Conservation (phyloP, 2,888 invertebrate genomes). For the Holacanthella duospinosa region DNA sequence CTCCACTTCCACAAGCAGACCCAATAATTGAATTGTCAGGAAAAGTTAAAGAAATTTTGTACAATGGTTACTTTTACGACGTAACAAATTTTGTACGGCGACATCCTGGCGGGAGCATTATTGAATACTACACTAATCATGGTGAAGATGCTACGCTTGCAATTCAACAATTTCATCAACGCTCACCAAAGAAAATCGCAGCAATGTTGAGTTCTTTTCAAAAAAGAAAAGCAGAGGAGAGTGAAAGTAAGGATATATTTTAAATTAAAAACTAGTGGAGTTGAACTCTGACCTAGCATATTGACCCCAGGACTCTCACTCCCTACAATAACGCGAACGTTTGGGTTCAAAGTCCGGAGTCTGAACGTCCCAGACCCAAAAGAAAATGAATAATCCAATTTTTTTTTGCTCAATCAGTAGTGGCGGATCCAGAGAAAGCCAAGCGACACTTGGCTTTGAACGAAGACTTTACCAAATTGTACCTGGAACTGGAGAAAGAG, state of each 20-base stretch:
- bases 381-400: neutral
- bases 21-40: neutral
- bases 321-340: too few species aligned
- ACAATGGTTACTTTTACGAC: slow-evolving; percentile 31
- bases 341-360: too few species aligned
- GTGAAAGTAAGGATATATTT: slow-evolving; percentile 17
- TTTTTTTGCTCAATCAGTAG: neutral
- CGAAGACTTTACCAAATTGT: slow-evolving; percentile 30
- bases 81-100: slow-evolving; percentile 20
- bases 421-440: slow-evolving; percentile 18
- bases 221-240: slow-evolving; percentile 18
- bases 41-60: slow-evolving; percentile 27
- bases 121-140: slow-evolving; percentile 29
- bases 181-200: slow-evolving; percentile 22
- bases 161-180: slow-evolving; percentile 33
- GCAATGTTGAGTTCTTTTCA: slow-evolving; percentile 27
- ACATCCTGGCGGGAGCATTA: slow-evolving; percentile 32
- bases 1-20: neutral
- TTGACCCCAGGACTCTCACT: too few species aligned
- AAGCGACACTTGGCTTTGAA: slow-evolving; percentile 21
- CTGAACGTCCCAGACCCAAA: too few species aligned
- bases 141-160: slow-evolving; percentile 33
- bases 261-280: too few species aligned
- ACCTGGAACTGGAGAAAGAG: slow-evolving; percentile 29
- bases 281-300: too few species aligned